Evolutionary conservation across 1,140 invertebrate genomes (phyloP), one percentile per base, ranked within the genome.

Genomic region (Zaprionus capensis): DNA sequence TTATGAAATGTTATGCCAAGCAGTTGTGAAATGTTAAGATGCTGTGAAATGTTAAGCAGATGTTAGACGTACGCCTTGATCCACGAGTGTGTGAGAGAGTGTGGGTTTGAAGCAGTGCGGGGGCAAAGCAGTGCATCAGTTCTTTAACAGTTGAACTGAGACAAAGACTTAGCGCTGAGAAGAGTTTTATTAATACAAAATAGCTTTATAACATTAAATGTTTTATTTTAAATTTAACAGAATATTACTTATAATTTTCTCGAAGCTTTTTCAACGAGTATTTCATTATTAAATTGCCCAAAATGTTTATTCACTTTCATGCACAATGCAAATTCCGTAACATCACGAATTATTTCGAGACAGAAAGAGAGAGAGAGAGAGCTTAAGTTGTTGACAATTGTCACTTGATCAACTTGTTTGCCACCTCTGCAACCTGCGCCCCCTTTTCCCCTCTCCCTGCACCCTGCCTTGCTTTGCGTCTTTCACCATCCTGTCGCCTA

Each of bases 371-470:
- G n/a, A 2, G 41, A 5, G 38, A 28, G 38, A 11, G 9, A 17
- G 49, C 34, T 55, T 38, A 53, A 31, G 11, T 51, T n/a, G 68
- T 71, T 34, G n/a, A 17, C 56, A 34, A 68, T 61, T 73, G 57
- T 68, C 71, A 62, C 15, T 41, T 24, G 64, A 68, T 63, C 34
- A 70, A 44, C 36, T 57, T 62, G 34, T 36, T 22, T 28, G 12
- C 3, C 2, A 4, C 11, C 26, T 11, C 5, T 17, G 22, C 24
- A 4, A 12, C 24, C 7, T 34, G 2, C 17, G 36, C 5, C 11
- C 36, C 5, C 11, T 17, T 4, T 5, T 12, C 17, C 20, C 26
- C 15, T n/a, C 2, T 5, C 14, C 20, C 41, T 2, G 0, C 14
- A 1, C 2, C n/a, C 15, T 17, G 14, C 41, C 31, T 3, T 34